These are phyloP conservation scores for Perognathus longimembris DNA, from an alignment of 2,113 vertebrate species.

Conservation along the genomic window DNA sequence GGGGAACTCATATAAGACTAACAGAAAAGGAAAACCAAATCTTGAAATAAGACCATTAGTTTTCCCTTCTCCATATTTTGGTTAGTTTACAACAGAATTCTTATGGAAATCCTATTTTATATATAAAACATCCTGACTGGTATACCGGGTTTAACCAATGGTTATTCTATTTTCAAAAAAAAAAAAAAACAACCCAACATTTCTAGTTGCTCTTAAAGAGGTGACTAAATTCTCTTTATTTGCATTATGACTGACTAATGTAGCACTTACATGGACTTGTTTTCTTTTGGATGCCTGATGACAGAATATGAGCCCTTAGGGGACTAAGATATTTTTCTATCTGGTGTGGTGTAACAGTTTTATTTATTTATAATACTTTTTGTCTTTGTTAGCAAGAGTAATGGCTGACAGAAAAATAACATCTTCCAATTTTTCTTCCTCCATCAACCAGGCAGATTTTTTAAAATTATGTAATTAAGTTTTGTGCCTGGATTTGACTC, in stretches of 20 bases:
- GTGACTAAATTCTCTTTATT: not conserved
- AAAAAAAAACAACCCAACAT: not conserved
- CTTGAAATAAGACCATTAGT: not conserved
- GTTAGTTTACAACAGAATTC: not conserved
- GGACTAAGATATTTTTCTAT: conserved; percentile 2
- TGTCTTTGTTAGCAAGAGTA: not conserved
- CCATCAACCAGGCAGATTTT: not conserved
- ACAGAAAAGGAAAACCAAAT: conserved; percentile 44
- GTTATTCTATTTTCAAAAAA: conserved; percentile 18
- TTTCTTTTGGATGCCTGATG: conserved; percentile 31
- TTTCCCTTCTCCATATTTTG: conserved; percentile 16
- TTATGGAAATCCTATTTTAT: conserved; percentile 29
- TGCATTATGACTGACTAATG: conserved; percentile 24
- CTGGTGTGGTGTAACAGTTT: not conserved
- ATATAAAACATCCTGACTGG: not conserved
- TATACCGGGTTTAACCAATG: conserved; percentile 21
- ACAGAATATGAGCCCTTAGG: conserved; percentile 24
- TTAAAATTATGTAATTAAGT: not conserved
- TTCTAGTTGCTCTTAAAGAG: conserved; percentile 36
- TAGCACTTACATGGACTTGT: conserved; percentile 31
- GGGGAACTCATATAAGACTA: not conserved
- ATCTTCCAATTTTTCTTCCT: not conserved
- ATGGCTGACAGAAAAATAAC: conserved; percentile 20
- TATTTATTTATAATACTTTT: conserved; percentile 38
- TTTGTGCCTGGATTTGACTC: not conserved